A percentile compares a stretch with the other conserved stretches of the same genome.
phyloP scores from a whole-genome alignment of 2,888 invertebrate genomes.

The Nephrotoma flavescens region DNA sequence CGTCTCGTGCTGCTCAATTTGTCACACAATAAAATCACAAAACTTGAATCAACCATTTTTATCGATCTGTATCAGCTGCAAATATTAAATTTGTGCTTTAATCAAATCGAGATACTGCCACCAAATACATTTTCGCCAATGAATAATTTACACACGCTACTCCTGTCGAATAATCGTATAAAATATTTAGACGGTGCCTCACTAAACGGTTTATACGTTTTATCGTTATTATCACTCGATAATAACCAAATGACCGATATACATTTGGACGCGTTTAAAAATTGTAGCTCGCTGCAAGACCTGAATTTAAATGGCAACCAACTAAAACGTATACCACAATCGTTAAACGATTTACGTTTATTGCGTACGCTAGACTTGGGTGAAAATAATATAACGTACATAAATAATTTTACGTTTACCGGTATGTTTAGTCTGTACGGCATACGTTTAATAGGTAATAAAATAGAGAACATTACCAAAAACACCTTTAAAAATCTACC shows the following conservation, averaged over 20 bases:
- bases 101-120: constrained; percentile 66
- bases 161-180: constrained; percentile 74
- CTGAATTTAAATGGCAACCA: constrained; percentile 80
- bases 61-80: constrained; percentile 74
- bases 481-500: constrained; percentile 66
- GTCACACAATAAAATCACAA: constrained; percentile 68
- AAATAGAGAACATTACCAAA: constrained; percentile 65
- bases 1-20: constrained; percentile 75
- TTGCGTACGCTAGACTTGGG: constrained; percentile 80
- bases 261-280: constrained; percentile 76
- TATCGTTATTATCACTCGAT: constrained; percentile 71
- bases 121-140: constrained; percentile 81
- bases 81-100: constrained; percentile 72
- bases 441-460: constrained; percentile 77
- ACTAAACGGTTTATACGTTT: constrained; percentile 73
- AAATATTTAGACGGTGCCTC: constrained; percentile 74
- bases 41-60: constrained; percentile 70
- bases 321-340: constrained; percentile 63
- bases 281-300: constrained; percentile 81
- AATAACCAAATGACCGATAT: constrained; percentile 72
- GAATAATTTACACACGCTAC: constrained; percentile 81
- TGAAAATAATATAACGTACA: constrained; percentile 69
- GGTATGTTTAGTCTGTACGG: constrained; percentile 78
- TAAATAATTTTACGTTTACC: constrained; percentile 69
- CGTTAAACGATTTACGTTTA: constrained; percentile 70